Conservation (phyloP, 2,888 invertebrate genomes). For the Perithous albicinctus region DNA sequence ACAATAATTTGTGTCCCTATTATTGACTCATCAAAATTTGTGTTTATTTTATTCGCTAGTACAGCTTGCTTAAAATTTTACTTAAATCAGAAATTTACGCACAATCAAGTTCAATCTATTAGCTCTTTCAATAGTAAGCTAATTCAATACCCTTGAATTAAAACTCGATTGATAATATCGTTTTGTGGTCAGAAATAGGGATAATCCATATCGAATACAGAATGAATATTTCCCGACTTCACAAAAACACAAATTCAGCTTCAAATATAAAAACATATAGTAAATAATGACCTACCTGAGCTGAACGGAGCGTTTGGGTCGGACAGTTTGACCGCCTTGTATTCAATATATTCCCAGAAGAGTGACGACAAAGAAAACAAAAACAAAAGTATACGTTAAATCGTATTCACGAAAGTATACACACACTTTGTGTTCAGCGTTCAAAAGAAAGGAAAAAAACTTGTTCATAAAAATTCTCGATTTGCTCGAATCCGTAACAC, state of each 20-base stretch:
- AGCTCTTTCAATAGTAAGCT: too few species aligned
- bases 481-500: conserved; percentile 48
- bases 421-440: conserved; percentile 33
- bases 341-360: conserved; percentile 30
- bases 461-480: conserved; percentile 40
- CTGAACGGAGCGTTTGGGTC: conserved; percentile 62
- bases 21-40: too few species aligned
- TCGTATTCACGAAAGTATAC: neutral
- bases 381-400: neutral
- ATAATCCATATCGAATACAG: neutral
- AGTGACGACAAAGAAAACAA: neutral
- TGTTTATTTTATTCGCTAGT: too few species aligned
- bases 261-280: too few species aligned
- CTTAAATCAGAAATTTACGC: too few species aligned
- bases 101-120: too few species aligned
- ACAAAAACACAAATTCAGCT: neutral
- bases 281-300: conserved; percentile 71
- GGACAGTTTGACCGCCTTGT: conserved; percentile 67
- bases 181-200: too few species aligned
- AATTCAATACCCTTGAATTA: too few species aligned
- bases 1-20: too few species aligned
- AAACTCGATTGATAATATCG: too few species aligned
- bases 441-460: conserved; percentile 39
- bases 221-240: neutral
- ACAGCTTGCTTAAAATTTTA: too few species aligned